Percentiles rank a stretch among this genome's conserved stretches.
Evolutionary conservation across 2,113 vertebrate species (phyloP).

Genomic region (Narcine bancroftii): DNA sequence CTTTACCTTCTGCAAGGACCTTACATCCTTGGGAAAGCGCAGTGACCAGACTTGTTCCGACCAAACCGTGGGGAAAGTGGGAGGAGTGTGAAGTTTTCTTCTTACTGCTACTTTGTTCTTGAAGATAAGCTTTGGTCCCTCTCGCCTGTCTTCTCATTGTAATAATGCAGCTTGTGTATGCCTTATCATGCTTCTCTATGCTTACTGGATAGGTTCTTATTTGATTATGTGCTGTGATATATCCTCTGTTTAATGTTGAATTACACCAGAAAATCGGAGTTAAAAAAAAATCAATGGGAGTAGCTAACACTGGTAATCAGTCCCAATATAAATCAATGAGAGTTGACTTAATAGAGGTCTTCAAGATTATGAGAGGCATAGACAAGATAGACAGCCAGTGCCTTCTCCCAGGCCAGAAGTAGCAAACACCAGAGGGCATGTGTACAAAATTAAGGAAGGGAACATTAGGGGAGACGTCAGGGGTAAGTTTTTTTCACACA

Average conservation of each 20-base stretch:
- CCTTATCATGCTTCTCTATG: background rate
- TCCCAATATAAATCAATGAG: constrained; percentile 9
- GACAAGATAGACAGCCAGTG: no score
- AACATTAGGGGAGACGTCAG: no score
- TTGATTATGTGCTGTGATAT: background rate
- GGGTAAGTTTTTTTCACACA: no score
- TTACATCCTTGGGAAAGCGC: no score
- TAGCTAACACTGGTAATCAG: background rate
- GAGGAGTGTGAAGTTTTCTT: no score
- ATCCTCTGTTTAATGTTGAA: constrained; percentile 13
- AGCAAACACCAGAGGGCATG: no score
- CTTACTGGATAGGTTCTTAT: background rate
- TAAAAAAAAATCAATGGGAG: constrained; percentile 1
- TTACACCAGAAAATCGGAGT: background rate
- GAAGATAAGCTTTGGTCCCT: background rate
- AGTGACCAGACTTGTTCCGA: no score
- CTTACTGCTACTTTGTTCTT: background rate
- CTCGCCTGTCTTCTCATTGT: background rate
- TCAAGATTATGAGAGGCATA: no score
- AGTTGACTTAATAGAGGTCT: no score
- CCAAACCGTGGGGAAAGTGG: background rate
- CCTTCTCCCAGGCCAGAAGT: no score
- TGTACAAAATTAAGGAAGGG: no score
- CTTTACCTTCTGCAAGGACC: no score
- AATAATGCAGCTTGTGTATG: background rate